Conservation (phyloP, 2,797 vertebrate species). For the Melanotaenia trifasciata region DNA sequence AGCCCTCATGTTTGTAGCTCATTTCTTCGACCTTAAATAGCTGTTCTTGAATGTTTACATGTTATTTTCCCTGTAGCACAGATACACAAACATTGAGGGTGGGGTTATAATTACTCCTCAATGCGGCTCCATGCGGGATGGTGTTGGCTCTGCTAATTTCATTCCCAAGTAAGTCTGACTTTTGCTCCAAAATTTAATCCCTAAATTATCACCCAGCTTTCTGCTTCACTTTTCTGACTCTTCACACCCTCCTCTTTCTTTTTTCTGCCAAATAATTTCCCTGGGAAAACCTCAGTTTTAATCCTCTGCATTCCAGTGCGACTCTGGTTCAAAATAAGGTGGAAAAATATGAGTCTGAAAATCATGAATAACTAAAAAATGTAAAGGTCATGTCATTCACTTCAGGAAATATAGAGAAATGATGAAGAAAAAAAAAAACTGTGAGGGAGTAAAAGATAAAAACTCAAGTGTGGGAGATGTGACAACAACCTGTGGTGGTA, state of each 20-base stretch:
- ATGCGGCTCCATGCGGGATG: constrained; percentile 10
- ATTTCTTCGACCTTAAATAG: too few relatives aligned
- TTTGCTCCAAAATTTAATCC: constrained; percentile 51
- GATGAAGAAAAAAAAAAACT: background rate
- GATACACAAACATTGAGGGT: constrained; percentile 5
- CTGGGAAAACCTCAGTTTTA: background rate
- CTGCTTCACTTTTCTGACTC: constrained; percentile 8
- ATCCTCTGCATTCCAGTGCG: background rate
- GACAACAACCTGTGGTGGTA: background rate
- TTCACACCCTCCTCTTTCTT: too few relatives aligned
- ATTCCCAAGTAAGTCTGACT: constrained; percentile 2
- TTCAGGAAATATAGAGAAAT: background rate
- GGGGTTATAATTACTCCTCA: constrained; percentile 9
- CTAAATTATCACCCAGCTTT: constrained; percentile 49
- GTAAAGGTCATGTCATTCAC: background rate
- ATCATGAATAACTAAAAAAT: background rate
- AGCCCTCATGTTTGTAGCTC: background rate
- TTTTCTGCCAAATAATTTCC: background rate
- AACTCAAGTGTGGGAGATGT: background rate
- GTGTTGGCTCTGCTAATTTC: constrained; percentile 8
- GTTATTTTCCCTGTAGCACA: constrained; percentile 10
- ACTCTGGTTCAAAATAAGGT: background rate
- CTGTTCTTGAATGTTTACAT: background rate
- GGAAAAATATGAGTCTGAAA: background rate
- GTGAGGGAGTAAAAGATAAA: background rate